Conservation (phyloP, 2,888 invertebrate species). For the Zootermopsis nevadensis region DNA sequence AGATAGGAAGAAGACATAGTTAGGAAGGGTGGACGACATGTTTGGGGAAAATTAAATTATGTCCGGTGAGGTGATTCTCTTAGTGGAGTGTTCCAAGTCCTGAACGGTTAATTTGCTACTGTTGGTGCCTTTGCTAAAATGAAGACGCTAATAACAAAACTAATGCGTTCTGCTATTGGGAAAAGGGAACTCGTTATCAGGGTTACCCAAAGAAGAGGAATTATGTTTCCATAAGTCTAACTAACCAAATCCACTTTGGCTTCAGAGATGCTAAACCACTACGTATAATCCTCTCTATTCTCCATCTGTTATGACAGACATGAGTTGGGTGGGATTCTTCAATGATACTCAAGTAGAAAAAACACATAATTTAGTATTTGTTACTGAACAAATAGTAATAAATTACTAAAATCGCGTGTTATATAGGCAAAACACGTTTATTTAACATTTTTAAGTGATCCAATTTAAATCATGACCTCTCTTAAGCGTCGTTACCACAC, state of each 20-base stretch:
- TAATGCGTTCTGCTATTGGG: neutral
- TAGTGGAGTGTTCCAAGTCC: constrained; percentile 22
- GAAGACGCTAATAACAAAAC: neutral
- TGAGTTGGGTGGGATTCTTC: too few species aligned
- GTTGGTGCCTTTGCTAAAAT: neutral
- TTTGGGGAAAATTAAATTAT: constrained; percentile 36
- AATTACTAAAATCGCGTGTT: too few species aligned
- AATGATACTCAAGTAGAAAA: too few species aligned
- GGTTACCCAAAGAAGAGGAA: constrained; percentile 10
- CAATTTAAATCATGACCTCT: too few species aligned
- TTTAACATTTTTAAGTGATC: too few species aligned
- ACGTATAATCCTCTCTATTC: too few species aligned
- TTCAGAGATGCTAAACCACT: neutral
- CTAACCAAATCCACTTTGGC: neutral
- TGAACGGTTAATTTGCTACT: constrained; percentile 27
- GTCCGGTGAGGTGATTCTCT: constrained; percentile 39
- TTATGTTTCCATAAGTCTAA: neutral
- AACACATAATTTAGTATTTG: too few species aligned
- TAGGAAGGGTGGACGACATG: neutral
- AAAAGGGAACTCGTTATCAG: neutral
- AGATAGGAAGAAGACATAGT: neutral
- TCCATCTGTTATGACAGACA: too few species aligned
- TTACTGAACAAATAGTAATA: too few species aligned
- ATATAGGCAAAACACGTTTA: too few species aligned
- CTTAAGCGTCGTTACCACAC: too few species aligned